Evolutionary conservation across 2,888 invertebrate genomes (phyloP).

Genomic region (Drosophila aldrichi): DNA sequence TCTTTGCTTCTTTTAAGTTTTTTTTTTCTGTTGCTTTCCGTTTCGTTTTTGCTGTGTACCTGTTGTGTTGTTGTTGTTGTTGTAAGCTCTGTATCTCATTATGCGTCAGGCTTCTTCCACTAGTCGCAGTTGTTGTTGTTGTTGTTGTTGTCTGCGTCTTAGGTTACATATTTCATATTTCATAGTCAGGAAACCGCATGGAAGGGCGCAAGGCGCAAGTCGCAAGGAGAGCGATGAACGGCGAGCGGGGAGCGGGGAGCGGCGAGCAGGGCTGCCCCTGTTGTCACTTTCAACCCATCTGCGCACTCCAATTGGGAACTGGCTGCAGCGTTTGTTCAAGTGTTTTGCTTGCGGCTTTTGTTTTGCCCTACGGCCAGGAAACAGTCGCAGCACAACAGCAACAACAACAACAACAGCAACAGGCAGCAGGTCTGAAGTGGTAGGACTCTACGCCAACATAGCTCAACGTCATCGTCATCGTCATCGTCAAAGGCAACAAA

Average conservation of each 20-base stretch:
- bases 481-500: constrained; percentile 40
- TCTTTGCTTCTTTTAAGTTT: constrained; percentile 29
- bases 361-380: constrained; percentile 58
- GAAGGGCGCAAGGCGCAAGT: background rate
- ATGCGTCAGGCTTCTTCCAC: constrained; percentile 60
- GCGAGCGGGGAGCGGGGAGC: background rate
- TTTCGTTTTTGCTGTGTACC: constrained; percentile 29
- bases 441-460: constrained; percentile 34
- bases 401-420: constrained; percentile 49
- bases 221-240: background rate
- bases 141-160: constrained; percentile 61
- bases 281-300: constrained; percentile 48
- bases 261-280: constrained; percentile 2
- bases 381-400: constrained; percentile 45
- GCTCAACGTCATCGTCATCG: constrained; percentile 48
- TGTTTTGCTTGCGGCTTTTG: constrained; percentile 65
- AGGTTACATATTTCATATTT: constrained; percentile 77
- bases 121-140: constrained; percentile 27
- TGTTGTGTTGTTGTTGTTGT: constrained; percentile 33
- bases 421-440: constrained; percentile 47
- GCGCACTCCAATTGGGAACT: constrained; percentile 38
- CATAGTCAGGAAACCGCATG: constrained; percentile 53
- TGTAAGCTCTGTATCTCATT: constrained; percentile 64
- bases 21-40: constrained; percentile 56
- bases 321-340: constrained; percentile 71